Evolutionary conservation across 2,113 vertebrate species (phyloP), one percentile per base, ranked within the genome.

Genomic region (Lontra canadensis): DNA sequence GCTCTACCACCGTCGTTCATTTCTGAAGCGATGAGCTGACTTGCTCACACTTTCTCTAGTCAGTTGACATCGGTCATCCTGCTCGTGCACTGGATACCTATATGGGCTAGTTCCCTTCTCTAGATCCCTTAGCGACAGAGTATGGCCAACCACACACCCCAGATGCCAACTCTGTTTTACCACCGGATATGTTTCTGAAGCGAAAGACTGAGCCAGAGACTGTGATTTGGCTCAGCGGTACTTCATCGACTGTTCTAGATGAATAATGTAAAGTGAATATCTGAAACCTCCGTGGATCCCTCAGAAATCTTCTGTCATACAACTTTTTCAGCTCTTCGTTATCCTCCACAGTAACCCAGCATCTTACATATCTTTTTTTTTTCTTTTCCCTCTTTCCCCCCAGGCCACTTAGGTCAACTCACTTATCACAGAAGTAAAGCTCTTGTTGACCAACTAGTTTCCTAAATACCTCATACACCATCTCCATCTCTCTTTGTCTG

Each of bases 41-140:
- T 65, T 73, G n/a, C 4, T 23, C 61, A n/a, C 21, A 36, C 26
- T 12, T 21, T 61, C 12, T 59, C 42, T 52, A 1, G 21, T 49
- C 29, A 1, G 7, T 11, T 21, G 49, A 3, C 13, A 25, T 23
- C 15, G 1, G 9, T 6, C 55, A 55, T n/a, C 20, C 18, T 0
- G 0, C 11, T 20, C 4, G 29, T 61, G 15, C 36, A 23, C 9
- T 47, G 42, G 49, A 49, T 11, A 9, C 3, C 2, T 73, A 3
- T 15, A 4, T 7, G 17, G 9, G 81, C 44, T 31, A 1, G 3
- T 52, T 55, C 26, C 42, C 10, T 49, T 92, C 73, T 49, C n/a
- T 47, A 36, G 36, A 23, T 80, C 10, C 39, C 17, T 74, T 55
- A 52, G 47, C 10, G 23, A 12, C 17, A 65, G 26, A 88, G 14